Base-by-base conservation (phyloP, 1,140 invertebrate species). In the Thaumetopoea pityocampa region DNA sequence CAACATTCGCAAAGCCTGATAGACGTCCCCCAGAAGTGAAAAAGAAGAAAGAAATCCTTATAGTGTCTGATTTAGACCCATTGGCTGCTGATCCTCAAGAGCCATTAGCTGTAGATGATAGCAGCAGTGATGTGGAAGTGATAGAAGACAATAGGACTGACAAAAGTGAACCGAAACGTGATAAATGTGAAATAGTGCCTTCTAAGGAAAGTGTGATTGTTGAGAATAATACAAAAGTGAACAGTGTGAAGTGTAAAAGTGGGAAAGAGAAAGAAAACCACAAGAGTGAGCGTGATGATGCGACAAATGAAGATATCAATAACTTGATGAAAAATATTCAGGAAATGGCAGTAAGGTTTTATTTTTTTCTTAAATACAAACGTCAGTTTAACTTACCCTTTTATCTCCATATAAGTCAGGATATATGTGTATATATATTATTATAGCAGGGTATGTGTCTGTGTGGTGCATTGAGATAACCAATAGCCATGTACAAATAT, bases 91-190 rank as follows among this genome's bases (percentile, higher is more conserved):
- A 57, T 4, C 42, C 40, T 2, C 52, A 46, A 6, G 77, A 80
- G 23, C 50, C 71, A 0, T 35, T 76, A 1, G 57, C 68, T 0
- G 45, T 84, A 0, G 80, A 84, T 23, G 80, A 84, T 26, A 84
- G 77, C 22, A 81, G 74, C 47, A 79, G 74, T 67, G 77, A 81
- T 20, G 69, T 84, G 3, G 80, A 81, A 55, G 37, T 84, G 8
- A 51, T 84, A 3, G 76, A 77, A 22, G 77, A 83, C 5, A 72
- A 70, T 41, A 41, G 28, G 30, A 48, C 38, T 22, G 62, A 63
- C 34, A 67, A 69, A 59, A 66, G 53, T 67, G 60, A 64, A 47
- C 33, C 24, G 30, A 53, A 51, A 52, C 51, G 57, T 69, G 62
- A 67, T 26, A 66, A 54, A 46, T 64, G 60, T 68, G 68, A 67